These are phyloP conservation scores for Rutilus rutilus DNA, from an alignment of 2,113 vertebrate genomes.

Conservation along the genomic window DNA sequence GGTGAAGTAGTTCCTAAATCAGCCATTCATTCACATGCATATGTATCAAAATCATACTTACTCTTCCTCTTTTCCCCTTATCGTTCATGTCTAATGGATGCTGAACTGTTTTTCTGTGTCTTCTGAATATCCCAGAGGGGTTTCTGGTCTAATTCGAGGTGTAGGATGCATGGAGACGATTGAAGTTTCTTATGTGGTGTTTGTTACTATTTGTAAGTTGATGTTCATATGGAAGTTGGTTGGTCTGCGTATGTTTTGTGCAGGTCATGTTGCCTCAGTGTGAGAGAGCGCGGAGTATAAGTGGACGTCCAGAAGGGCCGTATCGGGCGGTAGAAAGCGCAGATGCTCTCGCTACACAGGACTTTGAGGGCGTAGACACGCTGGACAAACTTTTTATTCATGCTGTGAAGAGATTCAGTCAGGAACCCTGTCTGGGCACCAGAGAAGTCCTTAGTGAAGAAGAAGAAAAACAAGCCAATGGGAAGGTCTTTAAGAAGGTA, in stretches of 20 bases:
- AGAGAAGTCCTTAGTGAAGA: slow-evolving; percentile 90
- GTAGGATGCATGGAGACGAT: neutral
- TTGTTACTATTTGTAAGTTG: neutral
- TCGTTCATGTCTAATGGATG: neutral
- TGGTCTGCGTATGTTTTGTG: slow-evolving; percentile 41
- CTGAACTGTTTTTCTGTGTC: neutral
- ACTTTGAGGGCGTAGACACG: slow-evolving; percentile 89
- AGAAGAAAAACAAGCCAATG: slow-evolving; percentile 90
- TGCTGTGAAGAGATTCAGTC: slow-evolving; percentile 83
- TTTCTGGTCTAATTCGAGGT: neutral
- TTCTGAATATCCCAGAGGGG: neutral
- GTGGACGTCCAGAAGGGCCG: slow-evolving; percentile 83
- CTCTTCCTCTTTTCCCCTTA: neutral
- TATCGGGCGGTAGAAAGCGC: slow-evolving; percentile 89
- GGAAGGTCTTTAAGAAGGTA: slow-evolving; percentile 99
- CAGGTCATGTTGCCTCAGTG: slow-evolving; percentile 40
- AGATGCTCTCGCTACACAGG: slow-evolving; percentile 84
- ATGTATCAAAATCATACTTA: neutral
- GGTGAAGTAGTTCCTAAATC: neutral
- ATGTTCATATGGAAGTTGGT: neutral
- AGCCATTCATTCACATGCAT: neutral
- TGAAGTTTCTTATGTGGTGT: neutral
- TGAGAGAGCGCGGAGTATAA: slow-evolving; percentile 44
- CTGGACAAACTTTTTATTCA: slow-evolving; percentile 92
- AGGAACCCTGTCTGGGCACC: slow-evolving; percentile 86